These are phyloP conservation scores for Mionectes macconnelli DNA, from an alignment of 2,113 vertebrate genomes.

Conservation along the genomic window DNA sequence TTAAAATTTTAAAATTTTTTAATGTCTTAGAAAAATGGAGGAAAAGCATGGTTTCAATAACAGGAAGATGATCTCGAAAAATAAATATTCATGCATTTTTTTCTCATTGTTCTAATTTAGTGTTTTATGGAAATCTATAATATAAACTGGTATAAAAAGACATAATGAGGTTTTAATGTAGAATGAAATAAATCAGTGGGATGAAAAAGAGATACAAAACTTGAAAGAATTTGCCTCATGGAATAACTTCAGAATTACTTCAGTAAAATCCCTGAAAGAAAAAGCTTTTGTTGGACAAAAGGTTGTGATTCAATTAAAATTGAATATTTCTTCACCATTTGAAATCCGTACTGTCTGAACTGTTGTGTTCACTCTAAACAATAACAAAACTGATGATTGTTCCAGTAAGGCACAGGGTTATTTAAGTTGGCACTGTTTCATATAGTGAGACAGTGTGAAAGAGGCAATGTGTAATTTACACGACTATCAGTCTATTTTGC, in stretches of 20 bases:
- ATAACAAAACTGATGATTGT: constrained; percentile 35
- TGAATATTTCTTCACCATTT: constrained; percentile 41
- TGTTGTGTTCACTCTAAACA: constrained; percentile 50
- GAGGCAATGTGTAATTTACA: constrained; percentile 32
- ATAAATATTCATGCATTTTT: background rate
- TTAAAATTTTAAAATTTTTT: background rate
- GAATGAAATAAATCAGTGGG: constrained; percentile 27
- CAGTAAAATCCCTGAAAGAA: constrained; percentile 32
- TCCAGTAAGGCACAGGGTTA: constrained; percentile 13
- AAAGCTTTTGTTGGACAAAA: constrained; percentile 41
- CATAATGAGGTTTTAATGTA: constrained; percentile 57
- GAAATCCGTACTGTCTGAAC: constrained; percentile 18
- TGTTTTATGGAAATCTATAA: constrained; percentile 13
- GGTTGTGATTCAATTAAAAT: constrained; percentile 53
- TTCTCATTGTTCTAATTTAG: background rate
- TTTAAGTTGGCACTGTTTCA: constrained; percentile 35
- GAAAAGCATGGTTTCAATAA: background rate
- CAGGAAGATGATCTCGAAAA: background rate
- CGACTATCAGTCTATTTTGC: constrained; percentile 18
- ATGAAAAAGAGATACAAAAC: constrained; percentile 5
- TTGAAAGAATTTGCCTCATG: constrained; percentile 17
- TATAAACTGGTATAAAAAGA: constrained; percentile 22
- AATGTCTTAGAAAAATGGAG: background rate
- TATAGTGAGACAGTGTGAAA: constrained; percentile 27
- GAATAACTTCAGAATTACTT: constrained; percentile 39